These are phyloP conservation scores for Triplophysa tibetana DNA, from an alignment of 2,113 vertebrate species.

Conservation along the genomic window DNA sequence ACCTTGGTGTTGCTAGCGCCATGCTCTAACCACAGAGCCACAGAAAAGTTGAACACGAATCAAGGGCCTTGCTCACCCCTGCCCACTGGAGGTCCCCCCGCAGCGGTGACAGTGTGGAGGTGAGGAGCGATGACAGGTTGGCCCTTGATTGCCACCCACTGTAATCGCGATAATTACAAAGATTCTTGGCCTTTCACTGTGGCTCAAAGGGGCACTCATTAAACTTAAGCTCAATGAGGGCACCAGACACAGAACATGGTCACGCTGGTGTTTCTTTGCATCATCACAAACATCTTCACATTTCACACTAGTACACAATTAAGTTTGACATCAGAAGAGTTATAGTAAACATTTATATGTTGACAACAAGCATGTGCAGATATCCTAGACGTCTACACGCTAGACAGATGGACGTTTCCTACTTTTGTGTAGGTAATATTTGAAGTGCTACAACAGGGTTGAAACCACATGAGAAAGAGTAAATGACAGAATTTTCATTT, in stretches of 20 bases:
- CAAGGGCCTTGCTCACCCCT: not conserved
- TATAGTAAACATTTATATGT: not conserved
- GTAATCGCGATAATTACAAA: slow-evolving; percentile 57
- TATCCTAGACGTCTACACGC: too few relatives aligned
- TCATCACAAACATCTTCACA: not conserved
- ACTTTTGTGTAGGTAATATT: too few relatives aligned
- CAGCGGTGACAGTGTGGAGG: slow-evolving; percentile 6
- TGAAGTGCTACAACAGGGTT: not conserved
- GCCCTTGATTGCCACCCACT: slow-evolving; percentile 56
- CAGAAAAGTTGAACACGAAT: too few relatives aligned
- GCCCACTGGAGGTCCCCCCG: slow-evolving; percentile 13
- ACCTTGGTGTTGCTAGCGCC: too few relatives aligned
- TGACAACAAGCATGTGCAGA: too few relatives aligned
- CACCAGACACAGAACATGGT: slow-evolving; percentile 5
- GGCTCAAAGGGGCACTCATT: slow-evolving; percentile 44
- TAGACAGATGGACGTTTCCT: too few relatives aligned
- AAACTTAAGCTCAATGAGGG: slow-evolving; percentile 22
- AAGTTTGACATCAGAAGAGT: not conserved
- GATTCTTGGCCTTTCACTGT: slow-evolving; percentile 51
- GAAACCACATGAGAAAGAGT: not conserved
- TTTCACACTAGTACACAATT: not conserved
- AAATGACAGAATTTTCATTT: not conserved
- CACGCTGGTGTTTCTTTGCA: not conserved
- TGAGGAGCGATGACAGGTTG: slow-evolving; percentile 49
- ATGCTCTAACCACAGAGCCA: too few relatives aligned